phyloP scores from a whole-genome alignment of 2,797 vertebrate genomes.

The Meriones psammophilus region DNA sequence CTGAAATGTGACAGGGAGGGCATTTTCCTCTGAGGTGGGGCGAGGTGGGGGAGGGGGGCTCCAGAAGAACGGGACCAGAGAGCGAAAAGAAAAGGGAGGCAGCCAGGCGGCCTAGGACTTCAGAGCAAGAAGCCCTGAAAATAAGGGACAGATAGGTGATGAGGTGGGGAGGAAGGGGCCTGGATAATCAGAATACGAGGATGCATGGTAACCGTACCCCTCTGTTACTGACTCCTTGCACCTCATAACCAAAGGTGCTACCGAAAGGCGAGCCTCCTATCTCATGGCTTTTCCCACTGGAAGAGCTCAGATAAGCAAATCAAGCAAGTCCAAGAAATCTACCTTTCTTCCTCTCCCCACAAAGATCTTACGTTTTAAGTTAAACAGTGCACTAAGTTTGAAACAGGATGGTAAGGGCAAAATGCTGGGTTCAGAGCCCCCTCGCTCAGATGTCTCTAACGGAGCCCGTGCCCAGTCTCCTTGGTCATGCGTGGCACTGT shows the following conservation, averaged over 20 bases:
- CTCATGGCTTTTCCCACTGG: not conserved
- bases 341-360: not conserved
- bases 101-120: not conserved
- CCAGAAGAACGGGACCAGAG: constrained; percentile 5
- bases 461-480: not conserved
- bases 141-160: not conserved
- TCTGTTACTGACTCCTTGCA: not conserved
- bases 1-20: constrained; percentile 42
- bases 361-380: constrained; percentile 11
- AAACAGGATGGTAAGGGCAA: not conserved
- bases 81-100: not conserved
- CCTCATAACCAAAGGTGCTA: not conserved
- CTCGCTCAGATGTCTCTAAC: not conserved
- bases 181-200: not conserved
- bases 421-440: not conserved
- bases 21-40: not conserved
- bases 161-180: not conserved
- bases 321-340: constrained; percentile 5
- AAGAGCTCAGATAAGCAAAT: not conserved
- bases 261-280: not conserved
- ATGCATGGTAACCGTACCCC: not conserved
- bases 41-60: not conserved
- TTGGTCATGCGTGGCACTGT: too few species aligned
- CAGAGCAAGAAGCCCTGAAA: not conserved
- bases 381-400: not conserved